Evolutionary conservation across 2,888 invertebrate species (phyloP).

Genomic region (Coelopa pilipes): DNA sequence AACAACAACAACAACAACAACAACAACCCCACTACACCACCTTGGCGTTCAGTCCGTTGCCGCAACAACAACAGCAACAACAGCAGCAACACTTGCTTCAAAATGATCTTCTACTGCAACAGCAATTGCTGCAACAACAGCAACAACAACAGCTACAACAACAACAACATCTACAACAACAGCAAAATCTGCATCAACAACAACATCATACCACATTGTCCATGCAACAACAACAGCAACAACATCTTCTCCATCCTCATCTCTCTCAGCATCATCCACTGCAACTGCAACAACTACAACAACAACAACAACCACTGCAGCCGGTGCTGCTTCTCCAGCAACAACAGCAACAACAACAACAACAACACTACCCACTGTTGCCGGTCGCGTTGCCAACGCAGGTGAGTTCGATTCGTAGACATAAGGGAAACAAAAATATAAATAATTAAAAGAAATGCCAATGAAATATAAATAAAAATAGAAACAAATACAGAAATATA

Average conservation of each 20-base stretch:
- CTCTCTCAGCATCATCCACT: neutral
- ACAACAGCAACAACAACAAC: conserved; percentile 14
- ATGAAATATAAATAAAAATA: too few species aligned
- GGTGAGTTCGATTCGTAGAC: too few species aligned
- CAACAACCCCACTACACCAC: too few species aligned
- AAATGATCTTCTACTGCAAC: neutral
- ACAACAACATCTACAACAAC: conserved; percentile 7
- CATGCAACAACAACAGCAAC: conserved; percentile 4
- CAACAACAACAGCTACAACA: conserved; percentile 15
- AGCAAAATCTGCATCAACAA: conserved; percentile 7
- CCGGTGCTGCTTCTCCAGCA: too few species aligned
- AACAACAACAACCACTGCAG: neutral
- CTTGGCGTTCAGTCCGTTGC: neutral
- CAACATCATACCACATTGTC: conserved; percentile 13
- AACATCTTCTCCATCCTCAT: neutral
- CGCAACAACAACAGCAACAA: conserved; percentile 1
- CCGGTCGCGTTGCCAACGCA: neutral
- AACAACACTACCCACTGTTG: neutral
- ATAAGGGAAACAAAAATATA: too few species aligned
- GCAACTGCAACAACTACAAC: neutral
- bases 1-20: conserved; percentile 1
- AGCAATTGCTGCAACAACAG: neutral
- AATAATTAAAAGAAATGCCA: too few species aligned
- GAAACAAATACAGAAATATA: too few species aligned
- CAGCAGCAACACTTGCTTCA: neutral